phyloP scores from a whole-genome alignment of 2,113 vertebrate species.

The Paedocypris sp. region DNA sequence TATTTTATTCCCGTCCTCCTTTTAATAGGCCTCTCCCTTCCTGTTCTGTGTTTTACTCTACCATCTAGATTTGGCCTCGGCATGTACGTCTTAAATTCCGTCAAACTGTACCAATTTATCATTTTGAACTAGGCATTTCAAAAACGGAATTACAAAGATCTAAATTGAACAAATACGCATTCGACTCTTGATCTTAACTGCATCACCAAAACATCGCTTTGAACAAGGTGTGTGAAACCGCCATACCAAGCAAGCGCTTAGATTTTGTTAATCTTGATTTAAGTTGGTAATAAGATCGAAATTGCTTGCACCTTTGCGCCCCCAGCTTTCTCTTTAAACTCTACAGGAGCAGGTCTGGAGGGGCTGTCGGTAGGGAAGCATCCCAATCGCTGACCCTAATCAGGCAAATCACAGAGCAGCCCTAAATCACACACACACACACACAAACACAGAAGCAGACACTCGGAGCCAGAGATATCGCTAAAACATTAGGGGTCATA shows the following conservation, averaged over 20 bases:
- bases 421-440: constrained; percentile 28
- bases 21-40: constrained; percentile 11
- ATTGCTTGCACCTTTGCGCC: constrained; percentile 6
- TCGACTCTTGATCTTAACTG: no score
- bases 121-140: no score
- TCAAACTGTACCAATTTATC: constrained; percentile 17
- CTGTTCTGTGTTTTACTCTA: constrained; percentile 2
- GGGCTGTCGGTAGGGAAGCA: constrained; percentile 6
- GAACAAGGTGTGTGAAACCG: no score
- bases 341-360: constrained; percentile 19
- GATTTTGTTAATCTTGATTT: background rate
- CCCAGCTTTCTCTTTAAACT: background rate
- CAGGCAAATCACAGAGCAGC: constrained; percentile 34
- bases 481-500: constrained; percentile 37
- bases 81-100: background rate
- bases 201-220: no score
- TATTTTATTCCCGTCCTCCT: background rate
- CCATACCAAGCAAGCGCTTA: no score
- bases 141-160: no score
- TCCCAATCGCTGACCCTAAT: constrained; percentile 28
- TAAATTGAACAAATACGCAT: no score
- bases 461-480: constrained; percentile 36
- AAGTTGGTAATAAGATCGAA: constrained; percentile 1
- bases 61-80: background rate
- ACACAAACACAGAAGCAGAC: constrained; percentile 29